Conservation (phyloP, 2,113 vertebrate genomes). For the Alaudala cheleensis region DNA sequence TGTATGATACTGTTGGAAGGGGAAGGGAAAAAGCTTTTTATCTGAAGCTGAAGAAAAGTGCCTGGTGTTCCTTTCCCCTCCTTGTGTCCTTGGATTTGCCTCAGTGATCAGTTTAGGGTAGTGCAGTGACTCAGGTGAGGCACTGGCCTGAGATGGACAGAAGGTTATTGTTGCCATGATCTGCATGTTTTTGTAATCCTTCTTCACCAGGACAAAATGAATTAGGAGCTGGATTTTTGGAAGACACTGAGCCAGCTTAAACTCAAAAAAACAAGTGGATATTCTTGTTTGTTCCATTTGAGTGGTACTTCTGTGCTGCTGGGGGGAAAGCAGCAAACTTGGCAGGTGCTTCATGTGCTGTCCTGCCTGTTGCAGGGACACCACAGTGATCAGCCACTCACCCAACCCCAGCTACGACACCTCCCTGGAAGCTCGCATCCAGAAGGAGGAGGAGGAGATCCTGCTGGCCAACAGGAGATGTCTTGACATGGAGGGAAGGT, state of each 20-base stretch:
- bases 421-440: slow-evolving; percentile 92
- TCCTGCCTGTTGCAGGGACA: slow-evolving; percentile 81
- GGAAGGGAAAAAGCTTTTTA: neutral
- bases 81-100: neutral
- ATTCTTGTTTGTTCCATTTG: neutral
- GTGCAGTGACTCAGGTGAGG: neutral
- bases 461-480: slow-evolving; percentile 96
- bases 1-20: neutral
- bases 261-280: neutral
- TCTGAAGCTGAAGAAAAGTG: neutral
- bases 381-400: slow-evolving; percentile 86
- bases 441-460: slow-evolving; percentile 98
- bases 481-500: slow-evolving; percentile 99
- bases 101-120: neutral
- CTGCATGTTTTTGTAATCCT: neutral
- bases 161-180: neutral
- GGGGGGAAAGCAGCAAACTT: neutral
- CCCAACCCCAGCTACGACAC: slow-evolving; percentile 94
- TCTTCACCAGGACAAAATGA: neutral
- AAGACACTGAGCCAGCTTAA: neutral
- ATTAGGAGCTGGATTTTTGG: neutral
- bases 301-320: neutral
- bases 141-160: neutral
- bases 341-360: neutral
- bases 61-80: neutral